Evolutionary conservation across 2,113 vertebrate species (phyloP), one percentile per base, ranked within the genome.

Genomic region (Eublepharis macularius): DNA sequence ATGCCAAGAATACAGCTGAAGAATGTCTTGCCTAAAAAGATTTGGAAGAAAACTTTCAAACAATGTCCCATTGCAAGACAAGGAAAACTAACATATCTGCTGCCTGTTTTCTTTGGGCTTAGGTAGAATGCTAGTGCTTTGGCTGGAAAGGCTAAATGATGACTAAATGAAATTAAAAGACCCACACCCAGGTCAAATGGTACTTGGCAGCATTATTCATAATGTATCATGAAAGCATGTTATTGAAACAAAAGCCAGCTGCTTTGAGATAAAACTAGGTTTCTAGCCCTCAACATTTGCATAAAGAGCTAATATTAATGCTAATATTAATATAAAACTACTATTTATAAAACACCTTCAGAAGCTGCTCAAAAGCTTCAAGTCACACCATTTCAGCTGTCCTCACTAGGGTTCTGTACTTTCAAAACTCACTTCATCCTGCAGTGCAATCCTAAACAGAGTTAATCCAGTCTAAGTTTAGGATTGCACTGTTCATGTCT

Each of bases 1-100:
- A 6, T 83, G 88, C 83, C 87, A 91, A 88, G 75, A 74, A 68
- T 89, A 87, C 80, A 90, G 72, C 51, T 77, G 85, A 91, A 88
- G 76, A 88, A 63, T 3, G 34, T 75, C 34, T 77, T 88, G 26
- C 76, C 6, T 83, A 85, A 83, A 83, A 32, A 43, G 72, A 47
- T 77, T n/a, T 92, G 76, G 60, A 88, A 81, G 83, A 80, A 88
- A 85, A 89, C 5, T 47, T 88, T 32, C 43, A 80, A 81, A 77
- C 34, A 65, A 66, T 89, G 84, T 73, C 2, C 4, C 34, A 43
- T 26, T 43, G 26, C 32, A 69, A 91, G 83, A 32, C 6, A 17
- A 29, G n/a, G 87, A 63, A 76, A 76, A 60, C 51, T 16, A 49
- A 79, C 57, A 4, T 0, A 0, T 51, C 6, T 0, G 0, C 79